Evolutionary conservation across 2,797 vertebrate species (phyloP), one percentile per base, ranked within the genome.

Genomic region (Myripristis murdjan): DNA sequence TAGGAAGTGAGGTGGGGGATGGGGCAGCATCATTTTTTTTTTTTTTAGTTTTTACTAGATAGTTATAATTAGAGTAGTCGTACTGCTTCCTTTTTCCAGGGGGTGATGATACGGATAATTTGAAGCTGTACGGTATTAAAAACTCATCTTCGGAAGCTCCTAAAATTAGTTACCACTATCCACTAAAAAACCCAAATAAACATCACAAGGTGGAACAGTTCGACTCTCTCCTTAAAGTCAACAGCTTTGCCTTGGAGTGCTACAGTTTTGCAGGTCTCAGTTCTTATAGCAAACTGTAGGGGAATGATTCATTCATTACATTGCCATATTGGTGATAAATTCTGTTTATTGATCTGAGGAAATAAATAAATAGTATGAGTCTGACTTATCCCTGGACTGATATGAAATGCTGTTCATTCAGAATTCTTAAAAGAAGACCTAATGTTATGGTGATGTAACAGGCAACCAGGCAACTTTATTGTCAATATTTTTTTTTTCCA

Each of bases 91-190:
- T 64, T 64, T 66, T 67, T 46, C 39, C 31, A 7, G 61, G 35
- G 64, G 59, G 77, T 73, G 75, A 85, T 7, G 24, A 78, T 55
- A 58, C 60, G 52, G 63, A 67, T 78, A 35, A 61, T 83, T 78
- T 86, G 49, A 82, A 55, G 61, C 54, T 53, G 12, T 31, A 49
- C 18, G 43, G 57, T 59, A 71, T 69, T 76, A 68, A 73, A 81
- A 64, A n/a, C 26, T 11, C 63, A 67, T 69, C 26, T 37, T 6
- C 23, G 68, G 51, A 57, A 71, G 62, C 48, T 8, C 15, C 51
- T 83, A 49, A 78, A 80, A 79, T 81, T 28, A 81, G 52, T 54
- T 64, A 63, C 81, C 67, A 64, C 47, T 73, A 18, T 52, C 35
- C 20, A 22, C 43, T 49, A 57, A 41, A 61, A 72, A 65, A 71